Percentiles rank a stretch among this genome's conserved stretches.
Evolutionary conservation across 2,797 vertebrate genomes (phyloP).

Genomic region (Characodon lateralis): DNA sequence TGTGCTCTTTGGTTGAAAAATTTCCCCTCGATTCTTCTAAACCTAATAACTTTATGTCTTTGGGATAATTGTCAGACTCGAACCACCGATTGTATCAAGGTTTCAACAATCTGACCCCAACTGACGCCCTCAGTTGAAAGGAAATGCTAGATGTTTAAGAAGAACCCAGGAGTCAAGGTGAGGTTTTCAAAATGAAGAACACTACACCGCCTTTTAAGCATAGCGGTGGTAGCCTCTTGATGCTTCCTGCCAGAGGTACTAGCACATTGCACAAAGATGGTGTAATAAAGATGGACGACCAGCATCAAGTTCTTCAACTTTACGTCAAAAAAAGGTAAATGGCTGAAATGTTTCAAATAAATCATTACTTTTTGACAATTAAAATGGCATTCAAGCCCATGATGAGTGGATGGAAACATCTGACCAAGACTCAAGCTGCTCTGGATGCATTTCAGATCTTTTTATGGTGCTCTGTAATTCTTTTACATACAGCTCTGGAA

Average conservation of each 20-base stretch:
- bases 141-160: too few species aligned
- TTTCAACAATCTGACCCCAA: too few species aligned
- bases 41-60: too few species aligned
- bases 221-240: too few species aligned
- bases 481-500: not conserved
- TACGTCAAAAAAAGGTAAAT: not conserved
- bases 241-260: too few species aligned
- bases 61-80: too few species aligned
- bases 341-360: not conserved
- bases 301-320: not conserved
- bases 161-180: too few species aligned
- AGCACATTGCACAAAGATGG: not conserved
- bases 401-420: not conserved
- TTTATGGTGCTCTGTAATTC: not conserved
- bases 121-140: too few species aligned
- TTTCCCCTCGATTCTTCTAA: too few species aligned
- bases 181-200: not conserved
- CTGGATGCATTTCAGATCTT: not conserved
- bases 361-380: not conserved
- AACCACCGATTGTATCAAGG: too few species aligned
- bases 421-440: not conserved
- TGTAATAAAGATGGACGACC: not conserved
- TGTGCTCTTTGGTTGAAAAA: too few species aligned
- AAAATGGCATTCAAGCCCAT: not conserved
- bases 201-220: too few species aligned